Conservation (phyloP, 1,140 invertebrate genomes). For the Papilio dardanus region DNA sequence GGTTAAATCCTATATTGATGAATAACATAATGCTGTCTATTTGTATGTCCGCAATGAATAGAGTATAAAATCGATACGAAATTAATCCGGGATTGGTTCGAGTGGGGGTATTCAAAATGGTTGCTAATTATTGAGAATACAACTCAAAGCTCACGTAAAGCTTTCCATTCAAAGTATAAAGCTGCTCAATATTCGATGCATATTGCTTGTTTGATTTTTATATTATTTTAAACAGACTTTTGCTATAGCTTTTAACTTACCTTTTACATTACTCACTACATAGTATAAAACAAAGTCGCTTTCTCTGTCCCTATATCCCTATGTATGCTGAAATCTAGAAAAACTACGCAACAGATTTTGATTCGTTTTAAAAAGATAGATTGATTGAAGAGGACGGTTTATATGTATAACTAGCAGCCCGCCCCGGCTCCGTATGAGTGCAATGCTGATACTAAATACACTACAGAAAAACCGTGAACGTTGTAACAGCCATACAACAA, state of each 20-base stretch:
- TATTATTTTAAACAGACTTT: background rate
- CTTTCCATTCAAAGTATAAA: background rate
- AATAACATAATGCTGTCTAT: background rate
- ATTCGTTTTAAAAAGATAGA: too few species aligned
- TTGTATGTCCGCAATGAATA: background rate
- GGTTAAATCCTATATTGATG: background rate
- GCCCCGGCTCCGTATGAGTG: too few species aligned
- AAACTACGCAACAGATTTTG: too few species aligned
- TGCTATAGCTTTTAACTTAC: background rate
- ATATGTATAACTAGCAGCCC: too few species aligned
- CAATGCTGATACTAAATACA: too few species aligned
- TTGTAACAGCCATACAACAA: too few species aligned
- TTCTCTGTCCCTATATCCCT: too few species aligned
- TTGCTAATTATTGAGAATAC: conserved; percentile 8
- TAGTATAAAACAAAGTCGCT: too few species aligned
- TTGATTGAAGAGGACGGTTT: too few species aligned
- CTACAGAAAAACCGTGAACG: too few species aligned
- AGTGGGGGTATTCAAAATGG: conserved; percentile 7
- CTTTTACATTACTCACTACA: too few species aligned
- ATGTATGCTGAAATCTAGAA: too few species aligned
- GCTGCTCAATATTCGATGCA: conserved; percentile 1
- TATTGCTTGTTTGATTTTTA: background rate
- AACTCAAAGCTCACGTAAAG: background rate
- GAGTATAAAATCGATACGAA: conserved; percentile 4
- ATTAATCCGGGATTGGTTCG: conserved; percentile 11